Percentiles rank a stretch among this genome's conserved stretches.
Conservation (phyloP, 2,113 vertebrate species). For the Salvelinus namaycush region DNA sequence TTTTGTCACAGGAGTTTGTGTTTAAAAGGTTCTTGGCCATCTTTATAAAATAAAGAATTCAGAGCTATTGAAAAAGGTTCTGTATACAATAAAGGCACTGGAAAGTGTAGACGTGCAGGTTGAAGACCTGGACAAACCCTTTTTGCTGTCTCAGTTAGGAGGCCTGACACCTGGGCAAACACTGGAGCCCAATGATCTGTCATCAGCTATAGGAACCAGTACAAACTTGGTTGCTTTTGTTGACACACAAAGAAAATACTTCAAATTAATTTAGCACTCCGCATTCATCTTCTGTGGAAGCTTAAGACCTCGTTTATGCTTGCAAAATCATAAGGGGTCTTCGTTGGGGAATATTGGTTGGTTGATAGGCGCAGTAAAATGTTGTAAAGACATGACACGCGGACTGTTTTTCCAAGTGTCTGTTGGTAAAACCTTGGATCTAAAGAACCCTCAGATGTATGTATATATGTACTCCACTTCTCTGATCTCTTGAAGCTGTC, state of each 20-base stretch:
- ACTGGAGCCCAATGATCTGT: constrained; percentile 81
- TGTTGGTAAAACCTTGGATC: constrained; percentile 71
- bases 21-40: constrained; percentile 67
- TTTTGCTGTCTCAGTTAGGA: constrained; percentile 72
- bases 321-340: constrained; percentile 68
- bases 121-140: constrained; percentile 69
- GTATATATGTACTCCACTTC: constrained; percentile 54
- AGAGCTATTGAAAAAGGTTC: neutral
- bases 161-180: constrained; percentile 84
- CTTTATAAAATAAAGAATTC: constrained; percentile 25
- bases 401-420: constrained; percentile 71
- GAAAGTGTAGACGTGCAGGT: constrained; percentile 64
- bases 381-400: constrained; percentile 75
- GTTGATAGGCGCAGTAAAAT: constrained; percentile 66
- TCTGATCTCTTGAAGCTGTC: constrained; percentile 66
- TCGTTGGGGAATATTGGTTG: constrained; percentile 75
- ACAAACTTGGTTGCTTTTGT: constrained; percentile 76
- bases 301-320: constrained; percentile 73
- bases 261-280: constrained; percentile 81
- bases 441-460: constrained; percentile 65
- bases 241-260: constrained; percentile 77
- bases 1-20: constrained; percentile 37
- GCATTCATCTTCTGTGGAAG: constrained; percentile 73
- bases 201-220: constrained; percentile 80
- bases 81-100: constrained; percentile 60